Conservation (phyloP, 2,113 vertebrate species). For the Ammodramus savannarum region DNA sequence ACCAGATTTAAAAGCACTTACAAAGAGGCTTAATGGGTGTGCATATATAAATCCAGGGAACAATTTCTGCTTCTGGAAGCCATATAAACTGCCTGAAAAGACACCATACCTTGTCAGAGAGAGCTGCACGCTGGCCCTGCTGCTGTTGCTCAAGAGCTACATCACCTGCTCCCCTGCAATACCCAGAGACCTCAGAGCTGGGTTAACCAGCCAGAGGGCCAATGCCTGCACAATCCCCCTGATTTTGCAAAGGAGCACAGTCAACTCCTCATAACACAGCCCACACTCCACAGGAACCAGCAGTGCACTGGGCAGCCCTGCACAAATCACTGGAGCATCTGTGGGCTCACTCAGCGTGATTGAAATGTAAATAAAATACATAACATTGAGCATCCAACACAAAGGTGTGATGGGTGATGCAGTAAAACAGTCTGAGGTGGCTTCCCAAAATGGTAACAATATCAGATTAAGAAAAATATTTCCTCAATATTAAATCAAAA, state of each 20-base stretch:
- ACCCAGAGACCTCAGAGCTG: neutral
- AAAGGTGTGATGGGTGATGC: neutral
- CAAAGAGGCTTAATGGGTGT: neutral
- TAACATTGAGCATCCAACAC: neutral
- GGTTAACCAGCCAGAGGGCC: neutral
- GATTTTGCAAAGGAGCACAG: neutral
- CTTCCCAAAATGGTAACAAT: neutral
- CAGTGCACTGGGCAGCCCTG: neutral
- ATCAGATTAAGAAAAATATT: neutral
- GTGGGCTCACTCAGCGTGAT: neutral
- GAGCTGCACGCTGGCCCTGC: neutral
- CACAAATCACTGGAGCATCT: neutral
- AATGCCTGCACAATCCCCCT: neutral
- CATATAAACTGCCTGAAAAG: neutral
- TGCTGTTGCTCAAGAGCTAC: neutral
- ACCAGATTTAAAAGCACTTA: neutral
- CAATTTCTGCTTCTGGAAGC: neutral
- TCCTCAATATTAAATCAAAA: neutral
- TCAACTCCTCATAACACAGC: rapidly evolving
- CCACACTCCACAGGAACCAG: neutral
- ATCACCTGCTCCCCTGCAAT: rapidly evolving
- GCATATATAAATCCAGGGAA: neutral
- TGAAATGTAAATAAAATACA: neutral
- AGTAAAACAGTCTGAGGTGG: neutral
- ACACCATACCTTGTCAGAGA: neutral